Conservation (phyloP, 1,140 invertebrate genomes). For the Drosophila eugracilis region DNA sequence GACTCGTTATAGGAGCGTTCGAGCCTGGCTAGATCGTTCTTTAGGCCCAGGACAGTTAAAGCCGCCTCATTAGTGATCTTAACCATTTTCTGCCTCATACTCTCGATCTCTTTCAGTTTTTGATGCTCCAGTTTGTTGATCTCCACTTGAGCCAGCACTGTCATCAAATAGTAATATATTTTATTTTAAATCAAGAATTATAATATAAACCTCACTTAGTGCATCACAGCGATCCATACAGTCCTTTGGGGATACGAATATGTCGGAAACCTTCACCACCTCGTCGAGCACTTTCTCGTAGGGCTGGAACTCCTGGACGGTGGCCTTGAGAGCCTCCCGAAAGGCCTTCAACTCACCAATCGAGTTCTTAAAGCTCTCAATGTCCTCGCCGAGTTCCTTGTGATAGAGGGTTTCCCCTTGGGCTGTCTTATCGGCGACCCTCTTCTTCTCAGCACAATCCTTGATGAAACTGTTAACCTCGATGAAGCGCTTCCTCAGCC, state of each 20-base stretch:
- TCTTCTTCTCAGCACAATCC: slow-evolving; percentile 76
- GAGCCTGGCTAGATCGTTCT: slow-evolving; percentile 72
- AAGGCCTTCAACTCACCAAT: slow-evolving; percentile 68
- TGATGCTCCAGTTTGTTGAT: slow-evolving; percentile 66
- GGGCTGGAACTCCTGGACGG: slow-evolving; percentile 74
- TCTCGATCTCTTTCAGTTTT: slow-evolving; percentile 77
- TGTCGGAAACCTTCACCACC: slow-evolving; percentile 67
- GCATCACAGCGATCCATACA: slow-evolving; percentile 78
- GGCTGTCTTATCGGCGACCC: slow-evolving; percentile 62
- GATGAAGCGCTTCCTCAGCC: slow-evolving; percentile 76
- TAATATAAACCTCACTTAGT: slow-evolving; percentile 41
- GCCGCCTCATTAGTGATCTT: slow-evolving; percentile 78
- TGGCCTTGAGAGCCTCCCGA: slow-evolving; percentile 69
- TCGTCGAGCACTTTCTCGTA: slow-evolving; percentile 78
- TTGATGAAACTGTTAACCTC: slow-evolving; percentile 81
- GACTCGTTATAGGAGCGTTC: slow-evolving; percentile 72
- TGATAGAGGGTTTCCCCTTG: slow-evolving; percentile 52
- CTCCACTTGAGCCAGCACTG: slow-evolving; percentile 79
- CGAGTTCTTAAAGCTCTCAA: slow-evolving; percentile 52
- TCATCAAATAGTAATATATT: too few relatives aligned
- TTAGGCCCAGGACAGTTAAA: slow-evolving; percentile 74
- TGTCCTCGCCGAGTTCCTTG: slow-evolving; percentile 60
- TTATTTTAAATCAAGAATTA: not conserved
- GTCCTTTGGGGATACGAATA: slow-evolving; percentile 69
- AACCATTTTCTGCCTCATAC: slow-evolving; percentile 76